Conservation (phyloP, 2,888 invertebrate genomes). For the Papilio elwesi region DNA sequence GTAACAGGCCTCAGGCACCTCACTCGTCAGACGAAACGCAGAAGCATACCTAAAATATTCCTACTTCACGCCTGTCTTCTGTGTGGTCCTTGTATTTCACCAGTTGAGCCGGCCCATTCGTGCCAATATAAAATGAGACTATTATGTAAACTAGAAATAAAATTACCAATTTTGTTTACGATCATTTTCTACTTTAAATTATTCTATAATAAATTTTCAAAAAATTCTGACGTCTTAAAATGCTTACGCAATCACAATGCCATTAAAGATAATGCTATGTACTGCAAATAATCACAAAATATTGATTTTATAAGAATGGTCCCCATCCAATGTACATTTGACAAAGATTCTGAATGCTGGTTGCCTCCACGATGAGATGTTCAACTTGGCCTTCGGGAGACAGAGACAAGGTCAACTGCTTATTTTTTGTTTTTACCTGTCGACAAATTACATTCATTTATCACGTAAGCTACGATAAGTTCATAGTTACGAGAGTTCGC, state of each 20-base stretch:
- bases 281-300: not conserved
- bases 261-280: not conserved
- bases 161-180: not conserved
- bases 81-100: too few relatives aligned
- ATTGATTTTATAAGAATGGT: constrained; percentile 85
- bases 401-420: constrained; percentile 87
- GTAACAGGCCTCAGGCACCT: too few relatives aligned
- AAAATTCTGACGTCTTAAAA: not conserved
- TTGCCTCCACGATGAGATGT: constrained; percentile 96
- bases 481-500: too few relatives aligned
- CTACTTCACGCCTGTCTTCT: too few relatives aligned
- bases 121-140: too few relatives aligned
- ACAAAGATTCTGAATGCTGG: constrained; percentile 93
- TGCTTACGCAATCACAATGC: not conserved
- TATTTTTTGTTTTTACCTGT: constrained; percentile 85
- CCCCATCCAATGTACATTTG: constrained; percentile 99
- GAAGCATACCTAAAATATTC: too few relatives aligned
- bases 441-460: constrained; percentile 17
- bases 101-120: too few relatives aligned
- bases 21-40: too few relatives aligned
- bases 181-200: not conserved
- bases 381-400: constrained; percentile 98
- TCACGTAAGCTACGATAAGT: too few relatives aligned
- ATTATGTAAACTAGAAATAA: not conserved
- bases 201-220: not conserved